These are phyloP conservation scores for Ischnus inquisitorius DNA, from an alignment of 2,888 invertebrate species.

Conservation along the genomic window DNA sequence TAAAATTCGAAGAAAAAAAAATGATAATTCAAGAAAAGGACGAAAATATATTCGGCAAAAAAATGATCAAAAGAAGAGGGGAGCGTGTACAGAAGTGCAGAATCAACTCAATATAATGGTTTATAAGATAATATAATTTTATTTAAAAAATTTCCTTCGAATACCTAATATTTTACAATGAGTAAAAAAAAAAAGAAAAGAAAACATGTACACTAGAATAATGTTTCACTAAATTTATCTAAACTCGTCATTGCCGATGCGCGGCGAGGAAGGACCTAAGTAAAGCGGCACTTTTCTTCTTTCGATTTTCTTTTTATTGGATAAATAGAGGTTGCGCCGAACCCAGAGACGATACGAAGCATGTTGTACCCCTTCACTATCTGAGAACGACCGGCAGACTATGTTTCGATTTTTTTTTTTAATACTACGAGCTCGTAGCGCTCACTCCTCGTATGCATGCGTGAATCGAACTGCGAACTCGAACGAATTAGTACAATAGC, in stretches of 20 bases:
- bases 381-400: background rate
- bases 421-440: constrained; percentile 53
- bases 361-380: constrained; percentile 20
- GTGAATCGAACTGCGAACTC: background rate
- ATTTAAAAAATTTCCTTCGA: constrained; percentile 78
- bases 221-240: constrained; percentile 79
- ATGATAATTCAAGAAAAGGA: constrained; percentile 38
- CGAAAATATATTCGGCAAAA: constrained; percentile 46
- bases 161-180: constrained; percentile 81
- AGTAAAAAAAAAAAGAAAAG: constrained; percentile 77
- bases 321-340: constrained; percentile 55
- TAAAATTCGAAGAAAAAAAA: constrained; percentile 50
- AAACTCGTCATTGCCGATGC: constrained; percentile 73
- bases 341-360: constrained; percentile 43
- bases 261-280: constrained; percentile 76
- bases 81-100: constrained; percentile 72
- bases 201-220: constrained; percentile 72
- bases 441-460: background rate
- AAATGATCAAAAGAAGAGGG: constrained; percentile 13
- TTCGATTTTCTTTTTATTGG: constrained; percentile 64
- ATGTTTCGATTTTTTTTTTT: constrained; percentile 10
- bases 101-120: constrained; percentile 74
- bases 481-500: constrained; percentile 30
- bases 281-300: constrained; percentile 74
- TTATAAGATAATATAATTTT: constrained; percentile 78